Conservation (phyloP, 1,140 invertebrate species). For the Apis laboriosa region DNA sequence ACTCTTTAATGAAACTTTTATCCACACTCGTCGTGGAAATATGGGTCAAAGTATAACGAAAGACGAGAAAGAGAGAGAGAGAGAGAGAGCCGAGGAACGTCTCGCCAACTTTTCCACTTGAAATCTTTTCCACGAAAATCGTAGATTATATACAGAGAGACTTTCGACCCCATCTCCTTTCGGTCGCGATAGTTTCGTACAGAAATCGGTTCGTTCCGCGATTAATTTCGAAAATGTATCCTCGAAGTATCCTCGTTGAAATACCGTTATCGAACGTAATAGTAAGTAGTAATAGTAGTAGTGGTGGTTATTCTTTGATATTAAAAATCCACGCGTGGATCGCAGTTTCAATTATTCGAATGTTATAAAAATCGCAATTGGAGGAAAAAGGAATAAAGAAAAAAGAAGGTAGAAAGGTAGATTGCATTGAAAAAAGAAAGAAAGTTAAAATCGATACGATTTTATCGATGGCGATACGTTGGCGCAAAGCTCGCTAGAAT, state of each 20-base stretch:
- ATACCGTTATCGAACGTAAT: neutral
- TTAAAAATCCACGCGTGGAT: neutral
- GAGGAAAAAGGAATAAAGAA: too few relatives aligned
- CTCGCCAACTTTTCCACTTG: neutral
- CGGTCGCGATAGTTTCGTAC: neutral
- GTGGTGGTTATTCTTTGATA: neutral
- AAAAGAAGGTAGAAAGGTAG: too few relatives aligned
- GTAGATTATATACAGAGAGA: neutral
- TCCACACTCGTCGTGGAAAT: neutral
- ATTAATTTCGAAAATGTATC: neutral
- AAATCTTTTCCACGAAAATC: neutral
- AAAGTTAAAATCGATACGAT: neutral
- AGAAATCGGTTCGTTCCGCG: neutral
- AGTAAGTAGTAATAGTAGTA: too few relatives aligned
- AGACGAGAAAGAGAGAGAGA: too few relatives aligned
- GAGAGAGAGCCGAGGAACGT: neutral
- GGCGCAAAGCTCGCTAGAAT: neutral
- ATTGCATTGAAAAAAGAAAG: too few relatives aligned
- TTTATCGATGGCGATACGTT: neutral
- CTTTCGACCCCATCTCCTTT: neutral
- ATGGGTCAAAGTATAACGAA: conserved; percentile 23
- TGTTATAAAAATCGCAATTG: too few relatives aligned
- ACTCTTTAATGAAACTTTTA: neutral
- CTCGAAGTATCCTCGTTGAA: neutral
- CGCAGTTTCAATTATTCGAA: too few relatives aligned